Conservation (phyloP, 1,140 invertebrate genomes). For the Zaprionus nigranus region DNA sequence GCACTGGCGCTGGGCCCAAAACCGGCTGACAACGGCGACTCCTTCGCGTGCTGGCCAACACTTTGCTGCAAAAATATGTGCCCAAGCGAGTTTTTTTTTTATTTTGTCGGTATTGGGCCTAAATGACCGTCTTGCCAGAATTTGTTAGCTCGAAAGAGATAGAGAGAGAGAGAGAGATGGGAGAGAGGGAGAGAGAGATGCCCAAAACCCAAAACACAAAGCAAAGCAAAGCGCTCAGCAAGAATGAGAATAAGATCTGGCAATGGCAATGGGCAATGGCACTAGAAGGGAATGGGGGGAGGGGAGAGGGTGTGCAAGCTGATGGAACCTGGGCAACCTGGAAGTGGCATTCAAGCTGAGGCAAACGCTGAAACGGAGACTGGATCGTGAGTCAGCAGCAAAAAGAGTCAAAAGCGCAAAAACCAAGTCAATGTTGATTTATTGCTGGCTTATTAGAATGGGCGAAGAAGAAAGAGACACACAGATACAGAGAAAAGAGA, state of each 20-base stretch:
- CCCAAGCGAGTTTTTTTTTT: slow-evolving; percentile 68
- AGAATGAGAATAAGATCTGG: slow-evolving; percentile 42
- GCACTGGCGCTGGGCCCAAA: slow-evolving; percentile 41
- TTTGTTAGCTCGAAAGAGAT: slow-evolving; percentile 70
- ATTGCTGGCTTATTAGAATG: slow-evolving; percentile 78
- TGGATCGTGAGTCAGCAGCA: slow-evolving; percentile 77
- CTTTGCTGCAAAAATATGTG: slow-evolving; percentile 73
- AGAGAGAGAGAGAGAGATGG: slow-evolving; percentile 40
- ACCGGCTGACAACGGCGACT: slow-evolving; percentile 53
- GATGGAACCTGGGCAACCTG: slow-evolving; percentile 23
- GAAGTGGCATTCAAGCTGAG: slow-evolving; percentile 21
- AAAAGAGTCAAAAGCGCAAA: slow-evolving; percentile 63
- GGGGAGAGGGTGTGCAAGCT: background rate
- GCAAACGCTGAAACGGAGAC: slow-evolving; percentile 37
- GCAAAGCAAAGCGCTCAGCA: slow-evolving; percentile 72
- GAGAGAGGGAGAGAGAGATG: background rate
- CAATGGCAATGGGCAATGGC: slow-evolving; percentile 9
- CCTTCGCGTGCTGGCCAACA: slow-evolving; percentile 73
- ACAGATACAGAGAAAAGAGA: slow-evolving; percentile 4
- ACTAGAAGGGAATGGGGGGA: background rate
- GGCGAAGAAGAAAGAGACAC: slow-evolving; percentile 37
- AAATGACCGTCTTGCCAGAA: slow-evolving; percentile 69
- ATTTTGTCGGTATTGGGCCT: slow-evolving; percentile 42
- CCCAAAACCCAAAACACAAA: slow-evolving; percentile 50
- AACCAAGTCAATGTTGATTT: slow-evolving; percentile 79